phyloP scores from a whole-genome alignment of 1,140 invertebrate species.

The Leptinotarsa texana region DNA sequence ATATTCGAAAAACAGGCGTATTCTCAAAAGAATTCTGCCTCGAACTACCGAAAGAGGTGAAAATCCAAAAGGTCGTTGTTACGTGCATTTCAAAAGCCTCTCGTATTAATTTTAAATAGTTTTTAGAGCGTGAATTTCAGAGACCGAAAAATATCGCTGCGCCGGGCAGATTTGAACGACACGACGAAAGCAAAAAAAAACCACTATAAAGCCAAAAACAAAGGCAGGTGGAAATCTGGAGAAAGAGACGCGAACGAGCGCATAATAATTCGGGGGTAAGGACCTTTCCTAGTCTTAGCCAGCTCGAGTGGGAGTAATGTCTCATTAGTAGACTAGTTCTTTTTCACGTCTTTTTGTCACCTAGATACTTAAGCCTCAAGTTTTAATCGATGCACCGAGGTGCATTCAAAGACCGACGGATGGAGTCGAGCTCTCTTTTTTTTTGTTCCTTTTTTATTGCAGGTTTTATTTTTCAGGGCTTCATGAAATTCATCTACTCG shows the following conservation, averaged over 20 bases:
- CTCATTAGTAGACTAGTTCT: constrained; percentile 46
- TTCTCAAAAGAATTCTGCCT: not conserved
- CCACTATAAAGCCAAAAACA: constrained; percentile 23
- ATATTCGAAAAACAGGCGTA: not conserved
- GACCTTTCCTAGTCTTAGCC: constrained; percentile 27
- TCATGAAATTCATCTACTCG: constrained; percentile 19
- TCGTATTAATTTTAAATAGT: constrained; percentile 24
- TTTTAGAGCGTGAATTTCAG: constrained; percentile 25
- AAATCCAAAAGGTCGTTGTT: constrained; percentile 13
- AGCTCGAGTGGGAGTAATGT: constrained; percentile 48
- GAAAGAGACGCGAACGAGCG: constrained; percentile 16
- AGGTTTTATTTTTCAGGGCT: constrained; percentile 24
- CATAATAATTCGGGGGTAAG: constrained; percentile 27
- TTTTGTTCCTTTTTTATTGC: constrained; percentile 17
- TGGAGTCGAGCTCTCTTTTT: constrained; percentile 8
- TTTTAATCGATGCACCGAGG: constrained; percentile 43
- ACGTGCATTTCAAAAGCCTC: constrained; percentile 18
- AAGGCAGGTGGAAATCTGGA: constrained; percentile 30
- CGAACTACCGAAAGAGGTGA: constrained; percentile 5
- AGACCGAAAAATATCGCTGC: constrained; percentile 18
- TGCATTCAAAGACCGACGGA: constrained; percentile 26
- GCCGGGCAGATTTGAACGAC: constrained; percentile 18
- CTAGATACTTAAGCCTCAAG: constrained; percentile 41
- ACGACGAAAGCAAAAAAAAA: constrained; percentile 13
- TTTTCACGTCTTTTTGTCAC: constrained; percentile 40